Evolutionary conservation across 2,888 invertebrate species (phyloP), one percentile per base, ranked within the genome.

Genomic region (Patella depressa): DNA sequence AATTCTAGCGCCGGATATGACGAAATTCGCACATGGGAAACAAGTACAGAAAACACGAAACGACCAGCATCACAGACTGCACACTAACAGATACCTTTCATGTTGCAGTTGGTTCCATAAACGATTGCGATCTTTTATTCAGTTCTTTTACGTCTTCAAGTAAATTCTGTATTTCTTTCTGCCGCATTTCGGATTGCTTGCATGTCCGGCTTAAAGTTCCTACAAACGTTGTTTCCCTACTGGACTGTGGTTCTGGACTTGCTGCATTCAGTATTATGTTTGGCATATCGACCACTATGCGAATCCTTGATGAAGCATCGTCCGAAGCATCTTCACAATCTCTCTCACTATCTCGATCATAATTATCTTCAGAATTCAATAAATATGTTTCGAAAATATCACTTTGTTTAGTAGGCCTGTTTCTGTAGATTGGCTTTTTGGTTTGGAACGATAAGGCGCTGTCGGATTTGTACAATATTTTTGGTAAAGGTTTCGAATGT

Each of bases 61-160:
- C 9, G 45, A 45, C 45, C 45, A 7, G 9, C 7, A 45, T 45
- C 9, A 9, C 9, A 9, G 45, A 45, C 9, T 45, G 9, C 9
- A 7, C 45, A 9, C 45, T 45, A 45, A 9, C 7, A 45, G 34
- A 45, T 5, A 45, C 45, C 7, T 45, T 45, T 45, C 4, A 45
- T 45, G 45, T 45, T 9, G 9, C 45, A 9, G 45, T 45, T 45
- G 45, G 45, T 45, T 7, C 45, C 45, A 45, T 45, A 45, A 45
- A 45, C 45, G 45, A 45, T 65, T 65, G 19, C 19, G 86, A 84
- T 54, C 81, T 75, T 74, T 84, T 83, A 77, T 86, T 88, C 2
- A 89, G 74, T 73, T 89, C 88, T 65, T 84, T 84, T 0, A 89
- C 87, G 74, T 89, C 89, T 70, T 89, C 88, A 12, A 89, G 79